phyloP scores from a whole-genome alignment of 2,113 vertebrate genomes.

The Toxostoma redivivum region DNA sequence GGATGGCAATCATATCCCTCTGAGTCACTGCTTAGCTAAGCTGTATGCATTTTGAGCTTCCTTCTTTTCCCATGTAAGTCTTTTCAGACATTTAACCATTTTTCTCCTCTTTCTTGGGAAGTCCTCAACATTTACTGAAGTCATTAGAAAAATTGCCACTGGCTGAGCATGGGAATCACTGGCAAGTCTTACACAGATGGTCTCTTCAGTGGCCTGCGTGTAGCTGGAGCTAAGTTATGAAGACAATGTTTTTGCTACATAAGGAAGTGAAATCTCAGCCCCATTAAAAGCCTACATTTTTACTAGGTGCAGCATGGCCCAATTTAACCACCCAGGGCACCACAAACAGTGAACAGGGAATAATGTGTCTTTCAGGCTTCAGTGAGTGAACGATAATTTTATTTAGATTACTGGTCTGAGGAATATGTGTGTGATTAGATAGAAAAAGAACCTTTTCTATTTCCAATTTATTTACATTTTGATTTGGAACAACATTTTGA shows the following conservation, averaged over 20 bases:
- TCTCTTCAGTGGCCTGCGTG: neutral
- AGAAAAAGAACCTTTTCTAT: neutral
- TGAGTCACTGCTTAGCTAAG: slow-evolving; percentile 64
- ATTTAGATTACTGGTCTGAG: neutral
- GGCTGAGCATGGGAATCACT: neutral
- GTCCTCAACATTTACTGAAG: neutral
- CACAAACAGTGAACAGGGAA: neutral
- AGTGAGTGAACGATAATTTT: neutral
- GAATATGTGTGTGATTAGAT: neutral
- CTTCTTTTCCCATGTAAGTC: neutral
- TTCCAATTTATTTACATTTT: neutral
- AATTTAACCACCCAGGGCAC: neutral
- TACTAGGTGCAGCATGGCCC: neutral
- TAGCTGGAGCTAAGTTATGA: neutral
- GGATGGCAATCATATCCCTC: slow-evolving; percentile 48
- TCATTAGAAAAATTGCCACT: neutral
- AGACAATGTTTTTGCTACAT: neutral
- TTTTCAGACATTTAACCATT: slow-evolving; percentile 27
- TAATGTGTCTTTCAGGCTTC: neutral
- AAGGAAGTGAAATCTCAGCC: neutral
- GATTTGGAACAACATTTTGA: neutral
- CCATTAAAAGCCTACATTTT: neutral
- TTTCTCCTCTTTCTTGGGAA: neutral
- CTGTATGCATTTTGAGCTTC: neutral
- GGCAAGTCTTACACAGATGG: neutral